phyloP scores from a whole-genome alignment of 1,140 invertebrate species.

The Diploscapter pachys region DNA sequence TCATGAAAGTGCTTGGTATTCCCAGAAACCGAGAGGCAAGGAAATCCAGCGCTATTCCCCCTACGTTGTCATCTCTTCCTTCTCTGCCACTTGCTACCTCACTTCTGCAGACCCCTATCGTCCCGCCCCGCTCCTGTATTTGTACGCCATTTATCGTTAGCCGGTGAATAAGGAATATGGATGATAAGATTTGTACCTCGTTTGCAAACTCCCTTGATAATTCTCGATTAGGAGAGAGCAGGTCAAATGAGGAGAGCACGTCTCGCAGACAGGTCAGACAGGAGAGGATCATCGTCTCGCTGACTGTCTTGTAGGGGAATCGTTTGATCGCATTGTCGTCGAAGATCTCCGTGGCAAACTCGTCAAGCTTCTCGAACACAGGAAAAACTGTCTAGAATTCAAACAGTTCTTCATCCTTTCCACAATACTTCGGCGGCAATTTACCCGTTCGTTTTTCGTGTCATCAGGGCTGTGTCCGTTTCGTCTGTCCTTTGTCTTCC shows the following conservation, averaged over 20 bases:
- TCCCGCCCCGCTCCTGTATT: too few relatives aligned
- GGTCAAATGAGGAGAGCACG: constrained; percentile 69
- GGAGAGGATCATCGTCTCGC: constrained; percentile 87
- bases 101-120: too few relatives aligned
- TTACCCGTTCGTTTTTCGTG: too few relatives aligned
- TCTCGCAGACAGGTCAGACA: constrained; percentile 86
- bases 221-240: constrained; percentile 64
- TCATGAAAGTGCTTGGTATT: not conserved
- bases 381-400: too few relatives aligned
- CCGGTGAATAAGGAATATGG: too few relatives aligned
- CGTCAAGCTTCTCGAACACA: constrained; percentile 36
- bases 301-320: constrained; percentile 84
- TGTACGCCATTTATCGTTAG: too few relatives aligned
- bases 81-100: too few relatives aligned
- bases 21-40: not conserved
- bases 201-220: constrained; percentile 82
- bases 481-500: too few relatives aligned
- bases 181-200: constrained; percentile 65
- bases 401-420: too few relatives aligned
- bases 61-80: too few relatives aligned
- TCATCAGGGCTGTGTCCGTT: too few relatives aligned
- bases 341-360: constrained; percentile 40
- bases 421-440: too few relatives aligned
- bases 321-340: constrained; percentile 66
- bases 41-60: not conserved